Evolutionary conservation across 1,140 invertebrate genomes (phyloP).

Genomic region (Pantala flavescens): DNA sequence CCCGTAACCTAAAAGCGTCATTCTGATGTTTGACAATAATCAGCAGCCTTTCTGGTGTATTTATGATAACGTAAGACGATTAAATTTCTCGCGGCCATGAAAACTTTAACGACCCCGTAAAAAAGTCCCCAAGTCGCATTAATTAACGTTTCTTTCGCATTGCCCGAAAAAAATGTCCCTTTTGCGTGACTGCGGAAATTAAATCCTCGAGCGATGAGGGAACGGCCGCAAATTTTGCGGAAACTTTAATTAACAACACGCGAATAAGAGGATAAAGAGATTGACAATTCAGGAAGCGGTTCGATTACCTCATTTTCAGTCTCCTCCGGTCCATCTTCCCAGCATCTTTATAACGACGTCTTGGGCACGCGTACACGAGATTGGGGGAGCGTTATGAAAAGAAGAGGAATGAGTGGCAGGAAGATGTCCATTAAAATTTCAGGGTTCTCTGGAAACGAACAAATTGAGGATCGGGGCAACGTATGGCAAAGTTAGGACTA

Average conservation of each 20-base stretch:
- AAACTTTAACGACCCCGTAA: no score
- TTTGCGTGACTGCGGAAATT: not conserved
- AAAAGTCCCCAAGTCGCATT: no score
- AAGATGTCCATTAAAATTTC: conserved; percentile 28
- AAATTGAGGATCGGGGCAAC: conserved; percentile 22
- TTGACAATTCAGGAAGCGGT: not conserved
- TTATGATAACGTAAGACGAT: no score
- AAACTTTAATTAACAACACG: not conserved
- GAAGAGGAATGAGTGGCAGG: conserved; percentile 15
- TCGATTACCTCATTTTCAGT: not conserved
- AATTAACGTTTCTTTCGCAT: no score
- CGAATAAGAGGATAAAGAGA: not conserved
- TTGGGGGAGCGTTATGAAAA: no score
- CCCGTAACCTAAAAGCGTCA: no score
- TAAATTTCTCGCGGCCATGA: no score
- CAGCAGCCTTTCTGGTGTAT: no score
- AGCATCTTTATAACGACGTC: no score
- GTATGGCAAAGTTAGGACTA: not conserved
- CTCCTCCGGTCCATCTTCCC: not conserved
- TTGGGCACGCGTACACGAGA: no score
- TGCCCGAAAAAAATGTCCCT: no score
- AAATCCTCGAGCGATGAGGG: not conserved
- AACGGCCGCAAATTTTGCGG: not conserved
- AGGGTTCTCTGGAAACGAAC: conserved; percentile 25
- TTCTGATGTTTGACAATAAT: no score